Evolutionary conservation across 2,888 invertebrate genomes (phyloP).

Genomic region (Melitaea athalia): DNA sequence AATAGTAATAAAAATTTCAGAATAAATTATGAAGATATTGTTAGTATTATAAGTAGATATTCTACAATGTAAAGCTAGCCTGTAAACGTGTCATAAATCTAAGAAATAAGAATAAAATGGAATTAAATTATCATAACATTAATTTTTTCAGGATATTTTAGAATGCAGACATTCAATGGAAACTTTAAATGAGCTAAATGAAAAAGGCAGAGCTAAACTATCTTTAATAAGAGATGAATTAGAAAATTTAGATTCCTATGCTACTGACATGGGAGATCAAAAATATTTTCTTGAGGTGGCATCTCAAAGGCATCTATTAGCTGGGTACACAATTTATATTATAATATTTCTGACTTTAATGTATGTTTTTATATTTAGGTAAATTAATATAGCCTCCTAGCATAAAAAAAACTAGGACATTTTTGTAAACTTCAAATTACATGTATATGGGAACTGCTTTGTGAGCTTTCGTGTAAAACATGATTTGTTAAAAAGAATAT

Average conservation of each 20-base stretch:
- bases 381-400: too few relatives aligned
- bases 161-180: constrained; percentile 87
- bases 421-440: too few relatives aligned
- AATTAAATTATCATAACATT: constrained; percentile 25
- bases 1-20: too few relatives aligned
- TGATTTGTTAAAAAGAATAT: background rate
- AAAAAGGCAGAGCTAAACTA: constrained; percentile 87
- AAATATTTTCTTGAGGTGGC: constrained; percentile 85
- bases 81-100: too few relatives aligned
- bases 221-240: constrained; percentile 86
- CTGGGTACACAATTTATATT: constrained; percentile 69
- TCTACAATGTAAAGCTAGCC: too few relatives aligned
- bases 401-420: too few relatives aligned
- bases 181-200: constrained; percentile 87
- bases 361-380: too few relatives aligned
- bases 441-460: background rate
- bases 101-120: too few relatives aligned
- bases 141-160: constrained; percentile 86
- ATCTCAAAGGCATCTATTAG: constrained; percentile 86
- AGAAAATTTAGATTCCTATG: constrained; percentile 85
- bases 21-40: too few relatives aligned
- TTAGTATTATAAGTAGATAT: too few relatives aligned
- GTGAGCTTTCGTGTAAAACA: too few relatives aligned
- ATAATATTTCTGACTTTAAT: background rate
- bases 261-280: constrained; percentile 84